Percentiles rank a stretch among this genome's conserved stretches.
phyloP scores from a whole-genome alignment of 2,888 invertebrate species.

The Plagodis dolabraria region DNA sequence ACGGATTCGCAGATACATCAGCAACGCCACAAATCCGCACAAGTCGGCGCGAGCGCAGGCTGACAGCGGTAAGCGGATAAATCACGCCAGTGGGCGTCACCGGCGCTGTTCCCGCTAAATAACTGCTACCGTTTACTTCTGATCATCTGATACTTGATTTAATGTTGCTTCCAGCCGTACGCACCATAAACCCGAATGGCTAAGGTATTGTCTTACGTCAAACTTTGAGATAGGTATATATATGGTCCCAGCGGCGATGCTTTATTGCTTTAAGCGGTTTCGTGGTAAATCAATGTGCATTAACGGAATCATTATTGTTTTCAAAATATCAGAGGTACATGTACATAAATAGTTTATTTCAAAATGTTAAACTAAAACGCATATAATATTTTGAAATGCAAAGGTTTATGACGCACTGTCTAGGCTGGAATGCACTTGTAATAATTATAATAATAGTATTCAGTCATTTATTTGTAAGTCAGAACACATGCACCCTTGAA shows the following conservation, averaged over 20 bases:
- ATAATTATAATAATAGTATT: conserved; percentile 7
- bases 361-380: background rate
- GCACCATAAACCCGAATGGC: conserved; percentile 49
- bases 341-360: background rate
- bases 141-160: conserved; percentile 83
- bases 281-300: background rate
- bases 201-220: conserved; percentile 44
- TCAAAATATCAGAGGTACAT: background rate
- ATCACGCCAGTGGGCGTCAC: conserved; percentile 76
- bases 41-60: conserved; percentile 47
- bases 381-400: conserved; percentile 1
- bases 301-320: conserved; percentile 14
- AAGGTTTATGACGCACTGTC: background rate
- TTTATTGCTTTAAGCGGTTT: conserved; percentile 33
- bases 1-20: conserved; percentile 75
- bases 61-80: conserved; percentile 66
- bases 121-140: conserved; percentile 82
- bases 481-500: conserved; percentile 26
- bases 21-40: conserved; percentile 69
- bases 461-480: conserved; percentile 29
- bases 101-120: conserved; percentile 63
- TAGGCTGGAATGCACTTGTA: no score
- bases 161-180: conserved; percentile 64
- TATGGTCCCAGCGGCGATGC: conserved; percentile 28
- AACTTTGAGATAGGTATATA: conserved; percentile 40